Evolutionary conservation across 2,888 invertebrate species (phyloP).

Genomic region (Entomobrya multifasciata): DNA sequence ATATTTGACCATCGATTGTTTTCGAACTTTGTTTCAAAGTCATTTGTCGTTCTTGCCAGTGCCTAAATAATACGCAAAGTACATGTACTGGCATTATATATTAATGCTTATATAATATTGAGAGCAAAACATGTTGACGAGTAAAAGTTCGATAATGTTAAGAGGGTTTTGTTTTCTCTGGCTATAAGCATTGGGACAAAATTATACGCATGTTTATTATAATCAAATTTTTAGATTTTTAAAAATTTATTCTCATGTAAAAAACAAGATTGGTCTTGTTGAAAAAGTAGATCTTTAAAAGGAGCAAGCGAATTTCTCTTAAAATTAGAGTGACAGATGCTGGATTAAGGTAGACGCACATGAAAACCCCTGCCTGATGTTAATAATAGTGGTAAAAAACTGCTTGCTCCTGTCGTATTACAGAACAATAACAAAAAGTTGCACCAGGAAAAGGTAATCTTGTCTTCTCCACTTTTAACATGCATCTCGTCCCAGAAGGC

Average conservation of each 20-base stretch:
- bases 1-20: too few species aligned
- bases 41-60: too few species aligned
- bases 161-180: too few species aligned
- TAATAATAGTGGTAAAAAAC: constrained; percentile 55
- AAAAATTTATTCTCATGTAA: not conserved
- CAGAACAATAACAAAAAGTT: constrained; percentile 18
- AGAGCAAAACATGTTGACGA: too few species aligned
- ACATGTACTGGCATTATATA: too few species aligned
- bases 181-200: too few species aligned
- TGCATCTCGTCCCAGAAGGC: not conserved
- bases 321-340: constrained; percentile 74
- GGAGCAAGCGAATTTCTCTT: constrained; percentile 36
- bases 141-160: too few species aligned
- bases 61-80: too few species aligned
- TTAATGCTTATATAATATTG: too few species aligned
- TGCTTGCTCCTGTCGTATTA: constrained; percentile 5
- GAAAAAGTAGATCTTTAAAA: constrained; percentile 35
- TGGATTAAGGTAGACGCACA: constrained; percentile 69
- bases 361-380: constrained; percentile 57
- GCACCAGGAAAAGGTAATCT: constrained; percentile 17
- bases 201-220: too few species aligned
- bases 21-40: too few species aligned
- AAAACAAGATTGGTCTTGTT: not conserved
- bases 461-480: constrained; percentile 9
- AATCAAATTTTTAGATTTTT: not conserved